phyloP scores from a whole-genome alignment of 2,797 vertebrate genomes.

The Crypturellus tataupa region DNA sequence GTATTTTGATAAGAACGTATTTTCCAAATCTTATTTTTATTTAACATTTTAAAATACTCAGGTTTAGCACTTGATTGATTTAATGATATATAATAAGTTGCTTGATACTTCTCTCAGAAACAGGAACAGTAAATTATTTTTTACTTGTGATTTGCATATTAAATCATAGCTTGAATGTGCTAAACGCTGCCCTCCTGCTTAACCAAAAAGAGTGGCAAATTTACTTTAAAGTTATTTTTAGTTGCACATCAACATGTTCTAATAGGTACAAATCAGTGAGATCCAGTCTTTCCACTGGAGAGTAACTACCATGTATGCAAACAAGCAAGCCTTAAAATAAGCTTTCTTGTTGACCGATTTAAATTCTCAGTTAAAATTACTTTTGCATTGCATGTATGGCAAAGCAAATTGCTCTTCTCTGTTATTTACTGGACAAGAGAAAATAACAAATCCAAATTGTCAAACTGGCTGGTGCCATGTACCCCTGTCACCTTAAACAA shows the following conservation, averaged over 20 bases:
- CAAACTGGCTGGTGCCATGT: constrained; percentile 27
- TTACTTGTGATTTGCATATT: constrained; percentile 19
- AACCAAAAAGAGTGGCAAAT: constrained; percentile 10
- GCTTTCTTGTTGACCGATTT: not conserved
- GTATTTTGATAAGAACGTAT: not conserved
- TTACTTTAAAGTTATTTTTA: constrained; percentile 23
- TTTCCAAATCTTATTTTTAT: constrained; percentile 2
- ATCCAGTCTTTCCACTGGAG: constrained; percentile 39
- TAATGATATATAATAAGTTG: not conserved
- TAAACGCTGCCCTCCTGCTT: not conserved
- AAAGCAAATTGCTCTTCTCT: constrained; percentile 28
- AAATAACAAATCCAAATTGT: constrained; percentile 35
- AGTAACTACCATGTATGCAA: not conserved
- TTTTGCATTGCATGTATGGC: not conserved
- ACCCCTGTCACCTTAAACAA: not conserved
- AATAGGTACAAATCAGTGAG: not conserved
- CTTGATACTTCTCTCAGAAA: constrained; percentile 7
- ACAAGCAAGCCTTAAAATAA: constrained; percentile 22
- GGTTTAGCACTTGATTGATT: constrained; percentile 4
- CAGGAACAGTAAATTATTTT: constrained; percentile 6
- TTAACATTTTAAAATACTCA: constrained; percentile 4
- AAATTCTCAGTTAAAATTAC: constrained; percentile 9
- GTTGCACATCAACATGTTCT: not conserved
- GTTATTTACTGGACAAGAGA: not conserved
- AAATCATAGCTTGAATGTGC: constrained; percentile 4